Conservation (phyloP, 2,888 invertebrate genomes). For the Brachypalpus laphriformis region DNA sequence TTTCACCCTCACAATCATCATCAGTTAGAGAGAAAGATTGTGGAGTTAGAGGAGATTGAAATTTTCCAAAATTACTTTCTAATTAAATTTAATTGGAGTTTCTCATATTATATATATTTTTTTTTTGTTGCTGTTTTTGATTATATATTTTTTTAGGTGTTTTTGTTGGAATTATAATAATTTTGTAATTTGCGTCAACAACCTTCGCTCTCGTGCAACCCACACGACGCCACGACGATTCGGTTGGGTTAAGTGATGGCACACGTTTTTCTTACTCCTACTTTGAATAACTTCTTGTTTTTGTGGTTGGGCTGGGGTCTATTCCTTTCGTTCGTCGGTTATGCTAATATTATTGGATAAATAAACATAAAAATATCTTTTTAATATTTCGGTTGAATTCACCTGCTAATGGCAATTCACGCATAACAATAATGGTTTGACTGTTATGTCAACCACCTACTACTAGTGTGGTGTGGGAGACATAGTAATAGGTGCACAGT, state of each 20-base stretch:
- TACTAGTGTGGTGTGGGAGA: slow-evolving; percentile 5
- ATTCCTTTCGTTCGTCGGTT: slow-evolving; percentile 30
- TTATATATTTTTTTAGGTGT: neutral
- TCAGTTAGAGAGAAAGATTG: neutral
- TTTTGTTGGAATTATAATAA: slow-evolving; percentile 57
- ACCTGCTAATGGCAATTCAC: slow-evolving; percentile 36
- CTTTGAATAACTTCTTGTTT: neutral
- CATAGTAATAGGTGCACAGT: slow-evolving; percentile 3
- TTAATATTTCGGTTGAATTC: slow-evolving; percentile 26
- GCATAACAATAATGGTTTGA: slow-evolving; percentile 25
- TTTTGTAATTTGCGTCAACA: slow-evolving; percentile 51
- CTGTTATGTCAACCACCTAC: slow-evolving; percentile 19
- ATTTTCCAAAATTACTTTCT: slow-evolving; percentile 72
- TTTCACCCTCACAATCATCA: slow-evolving; percentile 61
- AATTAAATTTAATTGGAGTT: slow-evolving; percentile 73
- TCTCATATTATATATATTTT: slow-evolving; percentile 22
- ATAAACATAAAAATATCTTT: slow-evolving; percentile 31
- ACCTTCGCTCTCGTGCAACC: neutral
- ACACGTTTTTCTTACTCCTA: slow-evolving; percentile 31
- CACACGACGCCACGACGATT: neutral
- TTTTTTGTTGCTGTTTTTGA: slow-evolving; percentile 10
- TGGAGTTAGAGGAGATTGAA: slow-evolving; percentile 30
- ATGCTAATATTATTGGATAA: slow-evolving; percentile 53
- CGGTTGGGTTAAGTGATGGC: slow-evolving; percentile 16
- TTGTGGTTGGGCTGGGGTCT: slow-evolving; percentile 3